These are phyloP conservation scores for Drosophila colorata DNA, from an alignment of 2,888 invertebrate species.

Conservation along the genomic window DNA sequence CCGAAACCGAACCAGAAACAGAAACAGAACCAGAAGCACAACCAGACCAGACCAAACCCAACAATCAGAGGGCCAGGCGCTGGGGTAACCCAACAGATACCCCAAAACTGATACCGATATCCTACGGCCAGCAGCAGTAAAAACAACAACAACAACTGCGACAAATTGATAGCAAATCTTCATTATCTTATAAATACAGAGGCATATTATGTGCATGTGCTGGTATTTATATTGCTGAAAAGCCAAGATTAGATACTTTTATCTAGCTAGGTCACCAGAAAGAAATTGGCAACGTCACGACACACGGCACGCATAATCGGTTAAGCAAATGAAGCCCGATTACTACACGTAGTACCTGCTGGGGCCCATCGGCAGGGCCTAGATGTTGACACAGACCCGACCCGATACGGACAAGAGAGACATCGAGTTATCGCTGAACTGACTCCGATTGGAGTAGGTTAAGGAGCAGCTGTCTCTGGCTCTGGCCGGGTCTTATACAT, in stretches of 20 bases:
- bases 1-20: conserved; percentile 32
- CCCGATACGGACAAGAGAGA: conserved; percentile 37
- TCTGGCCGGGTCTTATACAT: conserved; percentile 27
- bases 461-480: conserved; percentile 51
- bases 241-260: conserved; percentile 84
- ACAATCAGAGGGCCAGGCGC: conserved; percentile 20
- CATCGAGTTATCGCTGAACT: conserved; percentile 42
- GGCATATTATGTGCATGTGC: conserved; percentile 59
- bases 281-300: conserved; percentile 75
- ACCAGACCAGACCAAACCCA: conserved; percentile 42
- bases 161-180: conserved; percentile 84
- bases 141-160: conserved; percentile 33
- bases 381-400: conserved; percentile 55
- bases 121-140: conserved; percentile 57
- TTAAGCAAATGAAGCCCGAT: conserved; percentile 68
- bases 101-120: conserved; percentile 79
- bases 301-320: conserved; percentile 61
- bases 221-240: conserved; percentile 73
- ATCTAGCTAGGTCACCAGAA: conserved; percentile 82
- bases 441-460: conserved; percentile 68
- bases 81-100: conserved; percentile 64
- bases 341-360: conserved; percentile 12
- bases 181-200: conserved; percentile 82
- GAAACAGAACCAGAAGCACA: conserved; percentile 27
- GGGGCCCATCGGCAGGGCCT: conserved; percentile 29